phyloP scores from a whole-genome alignment of 1,140 invertebrate species.

The Orchestia grillus region DNA sequence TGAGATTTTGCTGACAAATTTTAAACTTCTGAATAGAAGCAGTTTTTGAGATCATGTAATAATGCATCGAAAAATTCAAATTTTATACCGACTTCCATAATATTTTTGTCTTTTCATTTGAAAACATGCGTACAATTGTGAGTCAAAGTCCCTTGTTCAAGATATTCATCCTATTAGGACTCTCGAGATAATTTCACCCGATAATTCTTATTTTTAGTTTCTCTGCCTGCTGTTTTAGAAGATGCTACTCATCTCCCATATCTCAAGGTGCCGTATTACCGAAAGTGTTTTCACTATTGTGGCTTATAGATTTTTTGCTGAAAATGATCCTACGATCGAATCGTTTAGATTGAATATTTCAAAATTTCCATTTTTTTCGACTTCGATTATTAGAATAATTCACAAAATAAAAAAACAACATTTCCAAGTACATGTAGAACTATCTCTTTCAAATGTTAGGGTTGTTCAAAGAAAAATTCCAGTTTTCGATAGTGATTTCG shows the following conservation, averaged over 20 bases:
- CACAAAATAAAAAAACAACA: too few species aligned
- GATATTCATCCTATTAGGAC: background rate
- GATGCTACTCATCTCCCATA: background rate
- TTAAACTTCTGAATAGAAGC: background rate
- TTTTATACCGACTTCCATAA: background rate
- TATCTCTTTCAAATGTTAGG: too few species aligned
- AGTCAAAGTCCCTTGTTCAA: background rate
- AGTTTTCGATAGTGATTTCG: too few species aligned
- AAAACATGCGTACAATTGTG: background rate
- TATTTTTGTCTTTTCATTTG: background rate
- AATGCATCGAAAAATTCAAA: background rate
- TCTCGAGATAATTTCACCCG: background rate
- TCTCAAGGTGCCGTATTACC: background rate
- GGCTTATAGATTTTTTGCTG: background rate
- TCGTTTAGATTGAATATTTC: background rate
- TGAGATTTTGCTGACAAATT: background rate
- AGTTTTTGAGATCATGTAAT: background rate
- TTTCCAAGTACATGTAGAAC: too few species aligned
- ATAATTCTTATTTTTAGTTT: background rate
- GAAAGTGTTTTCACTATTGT: background rate
- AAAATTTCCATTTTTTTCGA: background rate
- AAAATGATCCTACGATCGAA: background rate
- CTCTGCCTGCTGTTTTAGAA: background rate
- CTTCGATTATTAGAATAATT: too few species aligned
- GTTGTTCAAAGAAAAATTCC: too few species aligned